Evolutionary conservation across 2,888 invertebrate genomes (phyloP).

Genomic region (Papilio demoleus): DNA sequence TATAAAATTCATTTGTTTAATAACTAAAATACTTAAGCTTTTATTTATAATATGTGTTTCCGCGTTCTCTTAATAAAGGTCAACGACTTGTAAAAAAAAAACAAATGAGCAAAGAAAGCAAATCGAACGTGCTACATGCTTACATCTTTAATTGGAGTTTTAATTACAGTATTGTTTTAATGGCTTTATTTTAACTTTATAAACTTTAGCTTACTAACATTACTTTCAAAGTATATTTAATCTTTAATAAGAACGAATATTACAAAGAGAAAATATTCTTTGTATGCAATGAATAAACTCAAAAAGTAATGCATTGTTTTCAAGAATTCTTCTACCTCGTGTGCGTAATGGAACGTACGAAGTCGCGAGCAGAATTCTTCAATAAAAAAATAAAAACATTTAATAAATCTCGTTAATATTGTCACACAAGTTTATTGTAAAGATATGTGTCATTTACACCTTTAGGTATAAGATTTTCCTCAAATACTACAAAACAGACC

Average conservation of each 20-base stretch:
- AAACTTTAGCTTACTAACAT: background rate
- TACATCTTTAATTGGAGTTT: background rate
- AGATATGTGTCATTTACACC: background rate
- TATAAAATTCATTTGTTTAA: background rate
- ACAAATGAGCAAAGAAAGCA: background rate
- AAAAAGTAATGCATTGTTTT: too few species aligned
- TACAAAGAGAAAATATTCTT: too few species aligned
- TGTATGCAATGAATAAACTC: too few species aligned
- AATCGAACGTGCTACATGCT: background rate
- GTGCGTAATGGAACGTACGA: too few species aligned
- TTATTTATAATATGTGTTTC: conserved; percentile 1
- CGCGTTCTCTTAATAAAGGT: conserved; percentile 20
- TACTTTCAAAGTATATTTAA: too few species aligned
- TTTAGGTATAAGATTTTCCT: background rate
- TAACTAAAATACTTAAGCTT: background rate
- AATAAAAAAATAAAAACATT: too few species aligned
- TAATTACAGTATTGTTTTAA: background rate
- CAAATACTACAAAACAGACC: background rate
- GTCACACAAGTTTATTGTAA: too few species aligned
- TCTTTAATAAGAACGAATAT: too few species aligned
- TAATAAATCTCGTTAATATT: too few species aligned
- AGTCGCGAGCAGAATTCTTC: too few species aligned
- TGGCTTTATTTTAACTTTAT: background rate
- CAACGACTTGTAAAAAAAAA: background rate
- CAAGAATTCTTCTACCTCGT: too few species aligned